Base-by-base conservation (phyloP, 2,113 vertebrate species). In the Megaptera novaeangliae region DNA sequence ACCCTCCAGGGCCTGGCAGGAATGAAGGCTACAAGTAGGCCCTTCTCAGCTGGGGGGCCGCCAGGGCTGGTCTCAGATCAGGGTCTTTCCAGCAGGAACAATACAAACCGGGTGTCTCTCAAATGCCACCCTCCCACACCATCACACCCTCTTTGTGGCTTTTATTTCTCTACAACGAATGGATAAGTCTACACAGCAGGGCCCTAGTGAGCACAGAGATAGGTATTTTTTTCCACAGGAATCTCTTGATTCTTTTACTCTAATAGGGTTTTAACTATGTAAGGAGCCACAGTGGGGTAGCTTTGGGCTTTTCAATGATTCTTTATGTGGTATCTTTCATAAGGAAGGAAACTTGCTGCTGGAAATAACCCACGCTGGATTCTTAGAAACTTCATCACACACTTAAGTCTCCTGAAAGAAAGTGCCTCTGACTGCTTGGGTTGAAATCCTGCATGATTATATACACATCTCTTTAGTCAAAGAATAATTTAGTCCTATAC, bases 111-210 rank as follows among this genome's bases (percentile, higher is more conserved):
- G 80, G 64, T 29, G 23, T 88, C 92, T 97, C 89, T 96, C 84
- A 97, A 94, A 89, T 0, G 11, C 75, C 49, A 52, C 34, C 31
- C 75, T 46, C 46, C 5, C 1, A 34, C 85, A 55, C 80, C 93
- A 82, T 90, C 95, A 96, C 69, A 91, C 57, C 44, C 74, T 88
- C 61, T 97, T 98, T 95, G 96, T 96, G 68, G 44, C 96, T 97
- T 98, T 97, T 98, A 92, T 97, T 93, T 96, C 85, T 95, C 46
- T 77, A 49, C 64, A 96, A 88, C 87, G 97, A 78, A 66, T 81
- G 95, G 92, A 96, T 98, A 98, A 97, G 98, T 95, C 71, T 95
- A 72, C 93, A 31, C 96, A 97, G 88, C 82, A 96, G 95, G 96
- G 52, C 96, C 81, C 49, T 89, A 61, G 96, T n/a, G 95, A 98